Evolutionary conservation across 2,797 vertebrate species (phyloP).

Genomic region (Notamacropus eugenii): DNA sequence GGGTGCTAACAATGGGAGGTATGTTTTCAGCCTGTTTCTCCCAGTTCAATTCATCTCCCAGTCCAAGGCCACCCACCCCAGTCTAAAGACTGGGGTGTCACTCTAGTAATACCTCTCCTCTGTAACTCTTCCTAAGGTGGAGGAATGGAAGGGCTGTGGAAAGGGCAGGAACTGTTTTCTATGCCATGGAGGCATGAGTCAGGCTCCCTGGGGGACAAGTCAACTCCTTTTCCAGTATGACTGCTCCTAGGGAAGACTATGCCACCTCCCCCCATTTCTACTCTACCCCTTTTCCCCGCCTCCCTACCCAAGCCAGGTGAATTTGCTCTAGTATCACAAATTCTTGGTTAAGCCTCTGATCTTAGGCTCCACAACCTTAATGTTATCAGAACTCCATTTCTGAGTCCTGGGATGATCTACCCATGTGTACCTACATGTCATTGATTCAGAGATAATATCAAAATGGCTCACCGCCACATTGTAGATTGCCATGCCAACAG

Average conservation of each 20-base stretch:
- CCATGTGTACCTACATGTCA: not conserved
- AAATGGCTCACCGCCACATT: constrained; percentile 92
- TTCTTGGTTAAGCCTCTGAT: not conserved
- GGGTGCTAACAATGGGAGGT: not conserved
- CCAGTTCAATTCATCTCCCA: not conserved
- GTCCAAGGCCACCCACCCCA: not conserved
- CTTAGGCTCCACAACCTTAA: too few relatives aligned
- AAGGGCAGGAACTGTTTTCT: not conserved
- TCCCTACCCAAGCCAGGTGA: not conserved
- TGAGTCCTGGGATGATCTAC: not conserved
- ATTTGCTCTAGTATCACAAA: not conserved
- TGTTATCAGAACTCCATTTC: not conserved
- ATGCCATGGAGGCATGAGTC: not conserved
- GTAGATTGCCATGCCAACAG: constrained; percentile 98
- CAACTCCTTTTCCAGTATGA: not conserved
- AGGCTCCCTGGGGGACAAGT: not conserved
- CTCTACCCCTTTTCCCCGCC: not conserved
- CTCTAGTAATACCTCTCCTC: not conserved
- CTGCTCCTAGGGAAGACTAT: not conserved
- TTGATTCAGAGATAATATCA: not conserved
- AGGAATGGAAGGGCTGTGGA: not conserved
- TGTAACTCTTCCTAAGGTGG: not conserved
- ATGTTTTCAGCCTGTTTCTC: not conserved
- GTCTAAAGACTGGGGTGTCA: not conserved
- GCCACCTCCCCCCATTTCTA: not conserved